These are phyloP conservation scores for Gisinianus flammeolus DNA, from an alignment of 2,888 invertebrate genomes.

Conservation along the genomic window DNA sequence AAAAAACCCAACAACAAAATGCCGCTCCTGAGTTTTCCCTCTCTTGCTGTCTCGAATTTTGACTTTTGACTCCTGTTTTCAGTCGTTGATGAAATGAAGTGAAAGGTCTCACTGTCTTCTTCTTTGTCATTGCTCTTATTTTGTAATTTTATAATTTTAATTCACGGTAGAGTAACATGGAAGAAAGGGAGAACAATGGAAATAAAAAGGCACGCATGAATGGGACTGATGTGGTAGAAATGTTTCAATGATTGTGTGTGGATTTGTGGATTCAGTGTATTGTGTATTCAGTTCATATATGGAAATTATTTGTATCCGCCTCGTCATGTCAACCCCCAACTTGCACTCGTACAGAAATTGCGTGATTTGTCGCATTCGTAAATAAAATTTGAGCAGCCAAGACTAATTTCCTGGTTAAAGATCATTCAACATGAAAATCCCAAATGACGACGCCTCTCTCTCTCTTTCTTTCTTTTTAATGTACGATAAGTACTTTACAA, in stretches of 20 bases:
- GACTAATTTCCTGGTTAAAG: no score
- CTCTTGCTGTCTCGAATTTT: no score
- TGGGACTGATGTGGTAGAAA: neutral
- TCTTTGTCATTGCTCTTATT: neutral
- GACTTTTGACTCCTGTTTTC: neutral
- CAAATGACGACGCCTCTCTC: no score
- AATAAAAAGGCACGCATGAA: neutral
- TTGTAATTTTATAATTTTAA: neutral
- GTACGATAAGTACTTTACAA: no score
- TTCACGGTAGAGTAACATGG: neutral
- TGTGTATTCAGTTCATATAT: neutral
- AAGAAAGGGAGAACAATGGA: neutral
- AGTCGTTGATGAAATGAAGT: neutral
- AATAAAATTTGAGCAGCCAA: no score
- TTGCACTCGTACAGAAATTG: no score
- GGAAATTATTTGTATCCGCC: conserved; percentile 14
- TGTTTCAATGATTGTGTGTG: neutral
- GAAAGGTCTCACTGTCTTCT: neutral
- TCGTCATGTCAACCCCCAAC: conserved; percentile 5
- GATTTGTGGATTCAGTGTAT: neutral
- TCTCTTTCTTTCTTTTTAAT: no score
- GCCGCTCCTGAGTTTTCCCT: no score
- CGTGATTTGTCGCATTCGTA: no score
- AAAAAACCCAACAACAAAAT: no score
- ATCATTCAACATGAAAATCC: no score